These are phyloP conservation scores for Anisognathus igniventris DNA, from an alignment of 2,797 vertebrate species.

Conservation along the genomic window DNA sequence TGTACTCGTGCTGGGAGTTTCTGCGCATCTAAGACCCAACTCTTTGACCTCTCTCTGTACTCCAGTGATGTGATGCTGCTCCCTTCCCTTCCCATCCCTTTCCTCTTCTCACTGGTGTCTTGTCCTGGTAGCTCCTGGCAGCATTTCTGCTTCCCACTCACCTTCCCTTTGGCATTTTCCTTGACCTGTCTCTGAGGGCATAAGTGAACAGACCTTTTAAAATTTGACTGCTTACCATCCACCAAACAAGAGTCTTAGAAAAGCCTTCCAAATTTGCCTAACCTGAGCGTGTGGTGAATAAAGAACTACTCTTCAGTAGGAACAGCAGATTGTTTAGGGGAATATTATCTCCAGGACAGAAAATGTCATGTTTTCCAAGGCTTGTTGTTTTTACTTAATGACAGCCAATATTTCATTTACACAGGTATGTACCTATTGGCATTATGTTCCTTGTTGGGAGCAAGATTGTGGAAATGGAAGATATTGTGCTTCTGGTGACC, in stretches of 20 bases:
- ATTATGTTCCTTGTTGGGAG: constrained; percentile 98
- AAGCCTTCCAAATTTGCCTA: background rate
- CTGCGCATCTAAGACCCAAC: background rate
- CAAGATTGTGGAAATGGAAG: constrained; percentile 98
- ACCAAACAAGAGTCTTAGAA: background rate
- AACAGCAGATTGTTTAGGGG: background rate
- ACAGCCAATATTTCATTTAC: background rate
- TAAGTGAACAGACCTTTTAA: background rate
- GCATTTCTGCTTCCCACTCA: background rate
- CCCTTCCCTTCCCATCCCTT: background rate
- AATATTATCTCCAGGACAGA: background rate
- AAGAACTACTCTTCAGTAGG: background rate
- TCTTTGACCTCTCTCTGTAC: background rate
- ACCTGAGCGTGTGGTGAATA: background rate
- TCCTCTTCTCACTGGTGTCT: background rate
- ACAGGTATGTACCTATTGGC: constrained; percentile 95
- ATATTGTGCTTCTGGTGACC: constrained; percentile 88
- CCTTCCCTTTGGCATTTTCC: background rate
- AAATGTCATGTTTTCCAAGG: background rate
- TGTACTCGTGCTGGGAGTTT: background rate
- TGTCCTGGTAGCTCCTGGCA: background rate
- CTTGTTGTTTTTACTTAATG: background rate
- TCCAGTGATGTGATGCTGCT: background rate
- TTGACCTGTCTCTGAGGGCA: background rate
- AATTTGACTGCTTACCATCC: background rate